phyloP scores from a whole-genome alignment of 1,140 invertebrate species.

The Diabrotica undecimpunctata region DNA sequence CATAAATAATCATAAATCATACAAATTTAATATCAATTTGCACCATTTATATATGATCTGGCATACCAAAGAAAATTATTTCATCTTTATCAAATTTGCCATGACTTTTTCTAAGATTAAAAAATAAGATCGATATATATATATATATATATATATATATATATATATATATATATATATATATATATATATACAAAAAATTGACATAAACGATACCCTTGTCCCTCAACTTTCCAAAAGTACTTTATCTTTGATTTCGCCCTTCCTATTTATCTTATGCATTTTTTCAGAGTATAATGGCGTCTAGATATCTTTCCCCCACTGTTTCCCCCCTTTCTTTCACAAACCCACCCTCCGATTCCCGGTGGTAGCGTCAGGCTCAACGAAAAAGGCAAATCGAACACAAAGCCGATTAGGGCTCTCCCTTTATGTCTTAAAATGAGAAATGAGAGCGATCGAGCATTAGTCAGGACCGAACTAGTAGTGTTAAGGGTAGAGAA shows the following conservation, averaged over 20 bases:
- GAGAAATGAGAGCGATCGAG: slow-evolving; percentile 10
- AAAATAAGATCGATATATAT: too few species aligned
- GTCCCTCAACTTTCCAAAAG: not conserved
- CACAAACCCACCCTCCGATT: not conserved
- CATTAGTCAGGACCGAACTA: not conserved
- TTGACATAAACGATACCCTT: not conserved
- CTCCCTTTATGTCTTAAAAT: slow-evolving; percentile 10
- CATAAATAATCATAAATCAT: too few species aligned
- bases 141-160: too few species aligned
- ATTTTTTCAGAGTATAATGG: not conserved
- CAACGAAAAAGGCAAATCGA: not conserved
- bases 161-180: too few species aligned
- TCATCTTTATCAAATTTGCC: too few species aligned
- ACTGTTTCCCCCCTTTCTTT: not conserved
- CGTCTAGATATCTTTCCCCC: not conserved
- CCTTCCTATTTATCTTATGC: not conserved
- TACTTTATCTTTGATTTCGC: not conserved
- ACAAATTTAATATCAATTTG: too few species aligned
- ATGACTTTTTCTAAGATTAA: too few species aligned
- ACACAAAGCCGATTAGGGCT: slow-evolving; percentile 7
- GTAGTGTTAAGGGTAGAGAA: too few species aligned
- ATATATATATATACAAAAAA: too few species aligned
- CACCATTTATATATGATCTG: too few species aligned
- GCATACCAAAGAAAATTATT: too few species aligned
- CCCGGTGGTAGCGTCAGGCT: not conserved